Base-by-base conservation (phyloP, 2,797 vertebrate genomes). In the Sebastes baramenuke region DNA sequence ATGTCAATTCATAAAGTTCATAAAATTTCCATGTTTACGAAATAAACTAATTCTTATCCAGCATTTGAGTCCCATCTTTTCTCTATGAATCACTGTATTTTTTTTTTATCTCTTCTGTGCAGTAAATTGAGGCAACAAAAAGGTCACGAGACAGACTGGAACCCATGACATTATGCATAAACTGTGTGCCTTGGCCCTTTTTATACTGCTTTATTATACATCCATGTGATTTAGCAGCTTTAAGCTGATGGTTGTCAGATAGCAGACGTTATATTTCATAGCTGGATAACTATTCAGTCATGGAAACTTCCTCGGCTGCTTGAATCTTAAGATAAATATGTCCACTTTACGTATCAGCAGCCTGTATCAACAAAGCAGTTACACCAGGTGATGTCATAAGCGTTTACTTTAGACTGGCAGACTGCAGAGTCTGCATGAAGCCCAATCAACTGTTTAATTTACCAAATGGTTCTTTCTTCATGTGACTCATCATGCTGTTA, bases 241-340 rank as follows among this genome's bases (percentile, higher is more conserved):
- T 72, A 67, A 73, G 7, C 14, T 9, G 70, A 91, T 70, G 69
- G 24, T 16, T 29, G 10, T 70, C 61, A 86, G 82, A 89, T 70
- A 77, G 71, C 71, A 61, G 69, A 65, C 2, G 32, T 77, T 10
- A 58, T 80, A 64, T 87, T 88, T 88, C 75, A 87, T 64, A 85
- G 81, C 49, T 72, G 83, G 59, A 74, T 84, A 67, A 83, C 32
- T 24, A 52, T 71, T 62, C 85, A 60, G 59, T 91, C 93, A 90
- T 85, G 93, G 86, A 82, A 84, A 94, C 91, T 80, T 92, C 91
- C 92, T 82, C 20, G 2, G 54, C 82, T 77, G 83, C 73, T 79
- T 46, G 70, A 83, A 56, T 80, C 76, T 72, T 49, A 18, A 46
- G 82, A 89, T 85, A 83, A 86, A 64, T 72, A 55, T 27, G 4